These are phyloP conservation scores for Cheilosia grossa DNA, from an alignment of 2,888 invertebrate species.

Conservation along the genomic window DNA sequence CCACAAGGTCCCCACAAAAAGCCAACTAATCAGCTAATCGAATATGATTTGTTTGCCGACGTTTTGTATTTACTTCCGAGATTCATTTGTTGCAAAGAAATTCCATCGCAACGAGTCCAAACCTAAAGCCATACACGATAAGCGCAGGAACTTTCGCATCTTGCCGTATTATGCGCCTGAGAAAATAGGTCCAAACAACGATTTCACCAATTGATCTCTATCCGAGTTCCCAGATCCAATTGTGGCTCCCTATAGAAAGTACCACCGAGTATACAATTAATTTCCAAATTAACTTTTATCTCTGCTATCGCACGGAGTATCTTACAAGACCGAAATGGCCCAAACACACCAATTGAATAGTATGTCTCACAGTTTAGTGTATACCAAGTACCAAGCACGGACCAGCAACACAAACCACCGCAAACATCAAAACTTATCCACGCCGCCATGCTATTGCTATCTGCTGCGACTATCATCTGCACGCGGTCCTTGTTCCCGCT, in stretches of 20 bases:
- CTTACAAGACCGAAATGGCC: constrained; percentile 67
- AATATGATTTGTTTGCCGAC: too few species aligned
- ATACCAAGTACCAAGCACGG: constrained; percentile 30
- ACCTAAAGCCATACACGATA: not conserved
- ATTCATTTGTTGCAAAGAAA: too few species aligned
- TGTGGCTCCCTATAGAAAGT: constrained; percentile 51
- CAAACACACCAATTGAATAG: constrained; percentile 57
- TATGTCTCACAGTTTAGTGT: constrained; percentile 64
- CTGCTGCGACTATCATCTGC: constrained; percentile 67
- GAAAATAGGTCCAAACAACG: constrained; percentile 17
- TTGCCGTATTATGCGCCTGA: not conserved
- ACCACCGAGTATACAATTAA: constrained; percentile 58
- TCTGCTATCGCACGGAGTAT: constrained; percentile 67
- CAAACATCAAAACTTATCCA: constrained; percentile 62
- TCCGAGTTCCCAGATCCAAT: constrained; percentile 49
- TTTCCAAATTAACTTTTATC: constrained; percentile 74
- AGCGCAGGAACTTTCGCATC: constrained; percentile 29
- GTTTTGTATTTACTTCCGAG: too few species aligned
- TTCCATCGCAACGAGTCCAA: too few species aligned
- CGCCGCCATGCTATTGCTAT: constrained; percentile 47
- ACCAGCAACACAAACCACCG: constrained; percentile 44
- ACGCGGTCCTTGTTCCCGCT: constrained; percentile 71
- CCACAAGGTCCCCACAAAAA: too few species aligned
- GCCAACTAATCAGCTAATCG: too few species aligned
- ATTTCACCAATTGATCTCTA: constrained; percentile 66